Evolutionary conservation across 2,113 vertebrate genomes (phyloP).

Genomic region (Tretioscincus oriximinensis): DNA sequence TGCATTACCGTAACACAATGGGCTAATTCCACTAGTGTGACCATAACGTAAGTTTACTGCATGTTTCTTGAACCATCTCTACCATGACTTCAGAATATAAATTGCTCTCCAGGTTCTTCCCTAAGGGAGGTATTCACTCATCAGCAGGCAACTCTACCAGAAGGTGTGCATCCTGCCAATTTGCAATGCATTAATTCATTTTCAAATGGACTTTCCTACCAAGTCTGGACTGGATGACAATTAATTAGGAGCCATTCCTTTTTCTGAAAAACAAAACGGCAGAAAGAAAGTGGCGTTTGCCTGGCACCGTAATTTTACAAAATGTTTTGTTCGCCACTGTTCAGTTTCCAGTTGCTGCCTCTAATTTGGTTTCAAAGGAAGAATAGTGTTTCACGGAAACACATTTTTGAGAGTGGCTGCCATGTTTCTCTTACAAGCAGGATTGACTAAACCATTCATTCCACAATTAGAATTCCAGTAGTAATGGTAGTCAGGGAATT

Average conservation of each 20-base stretch:
- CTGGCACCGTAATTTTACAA: slow-evolving; percentile 27
- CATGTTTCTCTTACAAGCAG: background rate
- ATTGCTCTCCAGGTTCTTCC: background rate
- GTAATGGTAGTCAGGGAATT: background rate
- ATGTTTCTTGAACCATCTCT: background rate
- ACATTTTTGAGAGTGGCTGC: background rate
- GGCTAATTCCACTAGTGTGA: too few relatives aligned
- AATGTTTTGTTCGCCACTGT: slow-evolving; percentile 4
- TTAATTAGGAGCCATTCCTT: slow-evolving; percentile 67
- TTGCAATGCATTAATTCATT: slow-evolving; percentile 63
- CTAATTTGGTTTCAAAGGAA: background rate
- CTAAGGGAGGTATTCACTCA: slow-evolving; percentile 19
- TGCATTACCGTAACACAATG: too few relatives aligned
- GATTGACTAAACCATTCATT: slow-evolving; percentile 22
- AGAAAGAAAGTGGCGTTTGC: slow-evolving; percentile 37
- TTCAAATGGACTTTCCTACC: slow-evolving; percentile 58
- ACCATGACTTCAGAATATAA: background rate
- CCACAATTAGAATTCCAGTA: background rate
- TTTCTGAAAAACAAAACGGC: slow-evolving; percentile 51
- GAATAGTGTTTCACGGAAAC: slow-evolving; percentile 15
- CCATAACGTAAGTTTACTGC: too few relatives aligned
- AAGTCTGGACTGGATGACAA: slow-evolving; percentile 64
- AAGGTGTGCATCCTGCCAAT: slow-evolving; percentile 55
- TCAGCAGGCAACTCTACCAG: slow-evolving; percentile 52
- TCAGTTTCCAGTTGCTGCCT: background rate